Evolutionary conservation across 2,888 invertebrate genomes (phyloP).

Genomic region (Melanotus villosus): DNA sequence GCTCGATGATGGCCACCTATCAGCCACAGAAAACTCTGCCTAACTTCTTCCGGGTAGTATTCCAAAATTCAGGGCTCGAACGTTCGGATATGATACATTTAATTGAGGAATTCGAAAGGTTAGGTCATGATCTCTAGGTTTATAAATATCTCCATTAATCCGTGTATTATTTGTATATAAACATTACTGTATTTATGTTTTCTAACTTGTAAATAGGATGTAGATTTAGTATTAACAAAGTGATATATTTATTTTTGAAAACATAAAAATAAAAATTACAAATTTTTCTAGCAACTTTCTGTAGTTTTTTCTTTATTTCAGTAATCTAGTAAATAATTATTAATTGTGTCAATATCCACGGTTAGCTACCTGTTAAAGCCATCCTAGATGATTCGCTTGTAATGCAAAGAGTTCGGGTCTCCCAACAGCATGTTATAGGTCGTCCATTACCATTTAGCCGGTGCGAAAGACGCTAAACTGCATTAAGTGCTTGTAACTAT

Average conservation of each 20-base stretch:
- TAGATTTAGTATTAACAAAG: not conserved
- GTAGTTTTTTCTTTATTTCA: no score
- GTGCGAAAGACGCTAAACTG: no score
- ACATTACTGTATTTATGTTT: not conserved
- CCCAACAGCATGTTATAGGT: no score
- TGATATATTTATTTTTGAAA: not conserved
- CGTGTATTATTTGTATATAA: not conserved
- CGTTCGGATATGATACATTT: conserved; percentile 89
- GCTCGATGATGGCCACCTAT: conserved; percentile 97
- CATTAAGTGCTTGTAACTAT: no score
- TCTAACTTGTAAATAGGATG: not conserved
- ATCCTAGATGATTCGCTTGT: no score
- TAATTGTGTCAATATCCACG: no score
- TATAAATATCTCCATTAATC: not conserved
- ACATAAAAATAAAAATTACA: no score
- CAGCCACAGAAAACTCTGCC: conserved; percentile 89
- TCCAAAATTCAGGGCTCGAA: conserved; percentile 91
- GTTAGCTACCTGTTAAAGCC: no score
- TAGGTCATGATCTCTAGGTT: conserved; percentile 77
- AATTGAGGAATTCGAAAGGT: conserved; percentile 87
- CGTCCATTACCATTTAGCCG: no score
- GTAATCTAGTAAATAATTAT: no score
- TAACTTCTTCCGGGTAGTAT: conserved; percentile 95
- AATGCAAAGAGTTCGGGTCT: no score
- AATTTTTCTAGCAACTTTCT: no score